Conservation (phyloP, 2,888 invertebrate species). For the Eupithecia pulchellata region DNA sequence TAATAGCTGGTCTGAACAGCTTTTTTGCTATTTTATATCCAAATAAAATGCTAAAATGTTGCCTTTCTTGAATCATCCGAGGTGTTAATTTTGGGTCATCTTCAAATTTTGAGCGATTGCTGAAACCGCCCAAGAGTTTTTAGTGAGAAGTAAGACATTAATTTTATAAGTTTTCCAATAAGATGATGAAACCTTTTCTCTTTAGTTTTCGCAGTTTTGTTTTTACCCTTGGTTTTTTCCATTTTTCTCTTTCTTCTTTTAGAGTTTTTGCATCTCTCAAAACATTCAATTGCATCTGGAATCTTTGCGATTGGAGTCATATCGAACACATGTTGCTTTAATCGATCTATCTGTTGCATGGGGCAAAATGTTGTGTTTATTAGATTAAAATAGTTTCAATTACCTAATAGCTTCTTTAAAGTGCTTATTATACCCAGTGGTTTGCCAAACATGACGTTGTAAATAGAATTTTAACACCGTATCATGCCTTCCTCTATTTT, state of each 20-base stretch:
- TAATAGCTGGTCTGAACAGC: constrained; percentile 54
- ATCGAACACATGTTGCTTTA: constrained; percentile 66
- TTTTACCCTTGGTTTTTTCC: constrained; percentile 31
- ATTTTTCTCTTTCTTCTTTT: constrained; percentile 38
- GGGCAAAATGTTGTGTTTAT: background rate
- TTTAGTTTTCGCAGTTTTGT: constrained; percentile 8
- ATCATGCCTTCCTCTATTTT: background rate
- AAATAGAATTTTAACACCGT: background rate
- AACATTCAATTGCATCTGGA: constrained; percentile 68
- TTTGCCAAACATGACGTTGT: background rate
- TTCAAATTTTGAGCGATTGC: constrained; percentile 7
- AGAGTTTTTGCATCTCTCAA: constrained; percentile 53
- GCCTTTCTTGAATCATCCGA: constrained; percentile 8
- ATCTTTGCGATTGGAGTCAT: constrained; percentile 65
- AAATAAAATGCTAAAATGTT: constrained; percentile 53
- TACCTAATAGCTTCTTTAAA: background rate
- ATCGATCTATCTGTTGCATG: constrained; percentile 62
- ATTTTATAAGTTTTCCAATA: background rate
- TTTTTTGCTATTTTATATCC: constrained; percentile 59
- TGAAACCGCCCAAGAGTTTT: constrained; percentile 2
- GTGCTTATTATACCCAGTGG: background rate
- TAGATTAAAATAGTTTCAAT: background rate
- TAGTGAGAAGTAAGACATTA: background rate
- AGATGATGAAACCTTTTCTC: constrained; percentile 22
- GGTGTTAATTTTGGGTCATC: constrained; percentile 7